Evolutionary conservation across 2,888 invertebrate genomes (phyloP).

Genomic region (Iselma pallidipennis): DNA sequence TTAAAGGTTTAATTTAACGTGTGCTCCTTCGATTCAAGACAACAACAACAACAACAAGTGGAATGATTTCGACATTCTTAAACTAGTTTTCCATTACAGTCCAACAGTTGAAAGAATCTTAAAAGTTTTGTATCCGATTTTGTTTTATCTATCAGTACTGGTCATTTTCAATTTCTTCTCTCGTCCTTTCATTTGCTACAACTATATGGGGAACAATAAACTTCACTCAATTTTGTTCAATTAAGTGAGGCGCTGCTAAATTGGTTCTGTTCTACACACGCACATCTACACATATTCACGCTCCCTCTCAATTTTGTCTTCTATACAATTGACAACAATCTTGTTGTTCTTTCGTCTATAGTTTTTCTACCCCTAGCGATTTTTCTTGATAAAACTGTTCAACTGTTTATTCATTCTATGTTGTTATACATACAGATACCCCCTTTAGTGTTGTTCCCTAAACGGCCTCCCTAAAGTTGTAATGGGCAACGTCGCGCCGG

Average conservation of each 20-base stretch:
- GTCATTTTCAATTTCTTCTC: too few relatives aligned
- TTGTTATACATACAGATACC: neutral
- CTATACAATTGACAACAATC: neutral
- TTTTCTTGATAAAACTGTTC: neutral
- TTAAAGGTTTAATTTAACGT: slow-evolving; percentile 25
- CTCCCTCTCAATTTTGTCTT: neutral
- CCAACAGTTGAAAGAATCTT: neutral
- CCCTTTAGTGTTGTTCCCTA: too few relatives aligned
- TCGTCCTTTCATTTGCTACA: neutral
- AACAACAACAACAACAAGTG: slow-evolving; percentile 16
- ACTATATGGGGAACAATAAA: neutral
- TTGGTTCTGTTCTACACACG: neutral
- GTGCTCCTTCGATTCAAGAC: neutral
- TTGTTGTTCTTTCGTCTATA: neutral
- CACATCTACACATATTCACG: neutral
- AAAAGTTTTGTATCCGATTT: neutral
- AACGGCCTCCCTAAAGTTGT: neutral
- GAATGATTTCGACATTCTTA: slow-evolving; percentile 5
- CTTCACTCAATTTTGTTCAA: neutral
- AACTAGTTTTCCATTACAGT: neutral
- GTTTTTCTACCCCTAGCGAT: neutral
- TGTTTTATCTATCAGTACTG: too few relatives aligned
- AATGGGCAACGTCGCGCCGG: slow-evolving; percentile 27
- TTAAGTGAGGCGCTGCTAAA: neutral
- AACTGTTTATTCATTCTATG: too few relatives aligned